Evolutionary conservation across 2,888 invertebrate genomes (phyloP), one percentile per base, ranked within the genome.

Genomic region (Altica lythri): DNA sequence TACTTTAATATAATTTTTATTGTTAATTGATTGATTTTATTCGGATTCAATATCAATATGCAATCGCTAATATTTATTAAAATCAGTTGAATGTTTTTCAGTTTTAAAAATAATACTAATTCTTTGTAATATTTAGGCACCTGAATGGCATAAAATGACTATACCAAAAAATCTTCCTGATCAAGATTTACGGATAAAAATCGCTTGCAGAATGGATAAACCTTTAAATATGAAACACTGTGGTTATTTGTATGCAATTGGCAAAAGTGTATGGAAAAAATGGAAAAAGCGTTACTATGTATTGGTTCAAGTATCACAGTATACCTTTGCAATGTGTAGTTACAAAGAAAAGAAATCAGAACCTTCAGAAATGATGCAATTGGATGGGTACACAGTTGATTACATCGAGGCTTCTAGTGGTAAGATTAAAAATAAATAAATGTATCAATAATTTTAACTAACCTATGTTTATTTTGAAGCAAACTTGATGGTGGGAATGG

Each of bases 211-310:
- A 61, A 96, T 99, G 89, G 99, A 99, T 74, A 98, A 97, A 74
- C 99, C 99, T 8, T 83, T 96, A 60, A 99, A 99, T 76, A 94
- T 99, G 92, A 99, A 99, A 74, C 98, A 99, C 76, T 98, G 98
- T 76, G 90, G 90, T 3, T 88, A 93, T 74, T 81, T 95, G 38
- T 93, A 91, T 77, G 92, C 92, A n/a, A 85, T 93, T 70, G 94
- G 99, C 43, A 96, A 97, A 79, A 88, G 88, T 55, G 96, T 97
- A 1, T 99, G 99, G 98, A 95, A 98, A 73, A 99, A 98, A 75
- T 99, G 98, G 97, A 99, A 99, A 80, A 92, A 94, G 71, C 84
- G 99, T 52, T 99, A 98, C 78, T 97, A 92, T 83, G 96, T 98
- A 62, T 81, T 99, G 63, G 98, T 99, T 40, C 98, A 99, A 84